A percentile compares a stretch with the other conserved stretches of the same genome.
These are phyloP conservation scores for Cranoglanis bouderius DNA, from an alignment of 2,113 vertebrate species.

Conservation along the genomic window DNA sequence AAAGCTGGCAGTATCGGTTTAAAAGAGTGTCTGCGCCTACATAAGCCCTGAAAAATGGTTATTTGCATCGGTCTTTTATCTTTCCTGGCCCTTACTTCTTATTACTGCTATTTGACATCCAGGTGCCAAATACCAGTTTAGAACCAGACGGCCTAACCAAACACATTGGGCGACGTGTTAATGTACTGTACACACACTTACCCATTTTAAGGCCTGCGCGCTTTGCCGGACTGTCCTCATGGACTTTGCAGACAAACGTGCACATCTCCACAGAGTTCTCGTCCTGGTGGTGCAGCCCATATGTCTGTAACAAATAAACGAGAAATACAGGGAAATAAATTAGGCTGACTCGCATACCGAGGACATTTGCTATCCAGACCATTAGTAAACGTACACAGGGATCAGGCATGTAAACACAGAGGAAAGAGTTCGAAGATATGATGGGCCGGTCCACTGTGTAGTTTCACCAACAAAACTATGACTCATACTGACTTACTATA, in stretches of 20 bases:
- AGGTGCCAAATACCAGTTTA: conserved; percentile 40
- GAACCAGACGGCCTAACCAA: background rate
- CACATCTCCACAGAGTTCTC: conserved; percentile 94
- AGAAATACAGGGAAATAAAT: background rate
- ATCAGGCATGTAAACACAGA: conserved; percentile 21
- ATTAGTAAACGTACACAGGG: background rate
- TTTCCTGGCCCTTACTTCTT: background rate
- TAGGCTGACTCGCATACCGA: background rate
- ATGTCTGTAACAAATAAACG: conserved; percentile 78
- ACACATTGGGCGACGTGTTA: conserved; percentile 16
- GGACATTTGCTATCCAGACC: background rate
- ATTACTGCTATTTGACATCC: background rate
- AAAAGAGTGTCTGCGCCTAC: background rate
- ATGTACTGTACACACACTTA: conserved; percentile 65
- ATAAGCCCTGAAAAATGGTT: background rate
- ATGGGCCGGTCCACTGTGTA: background rate
- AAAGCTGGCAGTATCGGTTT: background rate
- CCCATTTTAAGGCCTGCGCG: conserved; percentile 86
- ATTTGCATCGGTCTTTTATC: background rate
- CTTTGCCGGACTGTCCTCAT: conserved; percentile 85
- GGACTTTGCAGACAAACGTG: conserved; percentile 93
- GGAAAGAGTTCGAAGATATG: background rate
- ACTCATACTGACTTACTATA: background rate
- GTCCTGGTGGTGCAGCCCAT: conserved; percentile 90
- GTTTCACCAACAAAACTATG: conserved; percentile 16